These are phyloP conservation scores for Subanguina moxae DNA, from an alignment of 1,140 invertebrate genomes.

Conservation along the genomic window DNA sequence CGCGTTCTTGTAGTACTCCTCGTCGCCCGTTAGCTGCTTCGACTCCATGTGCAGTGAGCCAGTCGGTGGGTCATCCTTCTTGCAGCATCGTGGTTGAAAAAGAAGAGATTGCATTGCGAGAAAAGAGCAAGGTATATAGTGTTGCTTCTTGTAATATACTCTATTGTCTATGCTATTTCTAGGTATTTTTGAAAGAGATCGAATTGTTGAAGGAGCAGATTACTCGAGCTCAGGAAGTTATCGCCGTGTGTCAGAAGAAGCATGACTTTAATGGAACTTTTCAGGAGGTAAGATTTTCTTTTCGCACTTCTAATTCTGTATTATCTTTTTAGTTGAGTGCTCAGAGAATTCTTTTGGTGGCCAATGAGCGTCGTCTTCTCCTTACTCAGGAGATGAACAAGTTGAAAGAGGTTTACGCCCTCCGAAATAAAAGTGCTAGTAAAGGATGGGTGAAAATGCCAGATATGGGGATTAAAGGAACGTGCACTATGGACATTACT, in stretches of 20 bases:
- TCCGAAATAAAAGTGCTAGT: background rate
- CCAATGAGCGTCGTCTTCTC: constrained; percentile 21
- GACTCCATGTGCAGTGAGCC: background rate
- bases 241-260: constrained; percentile 24
- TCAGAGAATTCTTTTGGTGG: constrained; percentile 26
- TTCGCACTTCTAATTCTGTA: background rate
- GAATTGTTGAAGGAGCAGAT: constrained; percentile 10
- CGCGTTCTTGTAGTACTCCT: constrained; percentile 1
- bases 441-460: background rate
- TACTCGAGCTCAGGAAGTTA: constrained; percentile 13
- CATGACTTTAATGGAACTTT: constrained; percentile 26
- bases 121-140: background rate
- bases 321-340: constrained; percentile 29
- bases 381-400: constrained; percentile 23
- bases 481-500: constrained; percentile 3
- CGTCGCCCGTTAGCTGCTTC: constrained; percentile 5
- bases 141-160: background rate
- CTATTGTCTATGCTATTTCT: too few relatives aligned
- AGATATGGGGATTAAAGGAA: background rate
- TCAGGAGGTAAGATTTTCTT: constrained; percentile 18
- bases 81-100: background rate
- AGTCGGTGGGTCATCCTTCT: background rate
- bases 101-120: background rate
- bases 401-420: constrained; percentile 14
- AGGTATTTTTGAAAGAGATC: background rate